phyloP scores from a whole-genome alignment of 2,113 vertebrate genomes.

The Xiphorhynchus elegans region DNA sequence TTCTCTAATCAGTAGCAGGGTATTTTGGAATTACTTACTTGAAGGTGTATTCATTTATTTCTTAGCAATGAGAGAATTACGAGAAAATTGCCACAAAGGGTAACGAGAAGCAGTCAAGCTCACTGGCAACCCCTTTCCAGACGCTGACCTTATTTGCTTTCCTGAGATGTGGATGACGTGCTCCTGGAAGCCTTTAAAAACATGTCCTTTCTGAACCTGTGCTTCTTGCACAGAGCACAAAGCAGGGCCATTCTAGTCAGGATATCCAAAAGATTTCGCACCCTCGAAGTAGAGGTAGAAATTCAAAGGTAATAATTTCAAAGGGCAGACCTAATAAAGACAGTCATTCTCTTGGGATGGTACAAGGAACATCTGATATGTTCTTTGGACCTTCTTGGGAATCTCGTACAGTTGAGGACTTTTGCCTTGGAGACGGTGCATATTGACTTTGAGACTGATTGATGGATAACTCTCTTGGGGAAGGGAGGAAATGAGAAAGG shows the following conservation, averaged over 20 bases:
- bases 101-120: background rate
- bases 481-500: background rate
- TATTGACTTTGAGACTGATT: background rate
- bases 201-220: background rate
- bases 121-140: background rate
- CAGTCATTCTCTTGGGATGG: background rate
- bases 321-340: background rate
- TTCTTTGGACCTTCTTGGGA: background rate
- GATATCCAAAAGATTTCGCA: background rate
- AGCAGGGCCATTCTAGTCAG: background rate
- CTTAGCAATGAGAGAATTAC: background rate
- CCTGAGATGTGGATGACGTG: background rate
- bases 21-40: background rate
- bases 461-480: background rate
- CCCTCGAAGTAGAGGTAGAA: background rate
- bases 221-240: background rate
- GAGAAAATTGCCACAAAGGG: background rate
- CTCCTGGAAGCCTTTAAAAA: background rate
- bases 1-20: background rate
- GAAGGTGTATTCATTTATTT: background rate
- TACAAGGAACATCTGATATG: background rate
- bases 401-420: background rate
- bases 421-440: background rate
- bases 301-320: background rate
- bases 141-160: background rate